phyloP scores from a whole-genome alignment of 2,888 invertebrate species.

The Sepioteuthis lessoniana region DNA sequence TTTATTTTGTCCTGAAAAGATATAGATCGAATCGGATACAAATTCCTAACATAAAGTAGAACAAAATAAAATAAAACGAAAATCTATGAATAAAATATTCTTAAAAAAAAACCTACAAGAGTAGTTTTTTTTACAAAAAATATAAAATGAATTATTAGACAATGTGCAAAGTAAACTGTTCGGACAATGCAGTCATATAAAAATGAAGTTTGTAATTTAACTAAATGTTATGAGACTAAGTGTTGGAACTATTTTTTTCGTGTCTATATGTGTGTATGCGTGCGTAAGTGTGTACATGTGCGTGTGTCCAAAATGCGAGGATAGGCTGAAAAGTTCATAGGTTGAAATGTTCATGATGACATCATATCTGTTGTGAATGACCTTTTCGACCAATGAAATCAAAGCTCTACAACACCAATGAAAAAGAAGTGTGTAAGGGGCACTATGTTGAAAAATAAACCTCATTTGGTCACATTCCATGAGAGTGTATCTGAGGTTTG shows the following conservation, averaged over 20 bases:
- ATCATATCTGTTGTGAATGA: too few relatives aligned
- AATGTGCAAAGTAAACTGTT: not conserved
- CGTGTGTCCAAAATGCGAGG: too few relatives aligned
- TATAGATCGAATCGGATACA: not conserved
- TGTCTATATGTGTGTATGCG: not conserved
- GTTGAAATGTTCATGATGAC: too few relatives aligned
- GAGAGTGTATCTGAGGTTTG: too few relatives aligned
- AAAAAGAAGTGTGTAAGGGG: too few relatives aligned
- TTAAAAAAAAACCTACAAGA: not conserved
- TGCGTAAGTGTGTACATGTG: too few relatives aligned
- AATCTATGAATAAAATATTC: not conserved
- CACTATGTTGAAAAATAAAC: too few relatives aligned
- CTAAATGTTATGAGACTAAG: not conserved
- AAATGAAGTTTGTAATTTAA: not conserved
- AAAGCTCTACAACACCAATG: too few relatives aligned
- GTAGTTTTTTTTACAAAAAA: not conserved
- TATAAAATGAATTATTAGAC: not conserved
- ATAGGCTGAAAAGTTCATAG: too few relatives aligned
- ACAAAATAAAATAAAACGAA: not conserved
- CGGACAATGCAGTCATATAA: not conserved
- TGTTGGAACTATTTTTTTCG: not conserved
- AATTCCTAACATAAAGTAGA: not conserved
- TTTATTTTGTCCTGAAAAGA: not conserved
- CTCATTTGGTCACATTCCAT: too few relatives aligned
- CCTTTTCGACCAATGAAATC: too few relatives aligned